Base-by-base conservation (phyloP, 2,797 vertebrate species). In the Bradypus variegatus region DNA sequence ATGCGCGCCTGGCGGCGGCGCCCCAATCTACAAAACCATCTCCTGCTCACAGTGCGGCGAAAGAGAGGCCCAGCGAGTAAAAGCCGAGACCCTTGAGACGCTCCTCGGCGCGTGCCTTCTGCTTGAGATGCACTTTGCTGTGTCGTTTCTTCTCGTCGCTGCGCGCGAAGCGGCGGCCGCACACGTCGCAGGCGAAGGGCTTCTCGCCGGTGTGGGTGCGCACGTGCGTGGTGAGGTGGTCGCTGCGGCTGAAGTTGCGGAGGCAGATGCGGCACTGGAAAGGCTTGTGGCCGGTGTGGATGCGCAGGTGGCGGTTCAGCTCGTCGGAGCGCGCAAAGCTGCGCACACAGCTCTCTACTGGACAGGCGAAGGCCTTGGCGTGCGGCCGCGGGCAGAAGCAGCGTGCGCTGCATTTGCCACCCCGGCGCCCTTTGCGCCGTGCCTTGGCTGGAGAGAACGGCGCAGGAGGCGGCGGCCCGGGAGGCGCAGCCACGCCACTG, bases 241-340 rank as follows among this genome's bases (percentile, higher is more conserved):
- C 99, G 79, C 99, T 99, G 94, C 99, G 98, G 97, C 99, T 99
- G 97, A 99, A 99, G 95, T 98, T 99, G 96, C 99, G 97, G 97
- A 99, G 96, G 97, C 99, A 99, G 97, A 99, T 99, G 97, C 99
- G 98, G 97, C 99, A 99, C 97, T 99, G 99, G 97, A 99, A 99
- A 41, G 99, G 99, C 88, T 99, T 99, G 98, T 99, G 99, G 89
- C 99, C 99, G 0, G 99, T 99, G 96, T 99, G 99, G 97, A 99
- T 99, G 84, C 99, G 98, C 95, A 99, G 98, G 98, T 99, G 99
- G 93, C 99, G 96, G 97, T 99, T 99, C 95, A 99, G 98, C 97
- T 99, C 99, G n/a, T 99, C 99, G 0, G 99, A 99, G 94, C 99
- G 98, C 10, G 99, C 99, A 92, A 99, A 99, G 96, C 99, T 99